Percentiles rank a stretch among this genome's conserved stretches.
These are phyloP conservation scores for Dysdera silvatica DNA, from an alignment of 1,140 invertebrate species.

Conservation along the genomic window DNA sequence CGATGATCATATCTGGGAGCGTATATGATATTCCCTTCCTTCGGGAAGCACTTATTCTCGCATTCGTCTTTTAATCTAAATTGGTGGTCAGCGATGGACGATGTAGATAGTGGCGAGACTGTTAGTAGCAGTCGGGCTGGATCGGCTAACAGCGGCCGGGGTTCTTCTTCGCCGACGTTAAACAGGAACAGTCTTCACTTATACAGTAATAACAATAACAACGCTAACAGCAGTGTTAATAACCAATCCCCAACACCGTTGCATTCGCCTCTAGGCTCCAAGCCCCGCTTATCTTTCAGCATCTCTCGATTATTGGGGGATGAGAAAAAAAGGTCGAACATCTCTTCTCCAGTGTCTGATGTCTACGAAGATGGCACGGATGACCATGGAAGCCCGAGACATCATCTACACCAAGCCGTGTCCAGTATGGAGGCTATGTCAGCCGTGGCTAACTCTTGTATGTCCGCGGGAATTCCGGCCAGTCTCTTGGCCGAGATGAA, in stretches of 20 bases:
- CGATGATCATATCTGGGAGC: too few species aligned
- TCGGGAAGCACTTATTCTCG: too few species aligned
- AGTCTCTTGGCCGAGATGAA: slow-evolving; percentile 14
- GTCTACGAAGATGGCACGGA: slow-evolving; percentile 13
- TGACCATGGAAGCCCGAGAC: background rate
- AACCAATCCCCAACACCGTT: slow-evolving; percentile 11
- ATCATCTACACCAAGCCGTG: background rate
- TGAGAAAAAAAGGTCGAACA: slow-evolving; percentile 12
- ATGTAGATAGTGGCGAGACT: slow-evolving; percentile 20
- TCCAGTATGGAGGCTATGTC: slow-evolving; percentile 18
- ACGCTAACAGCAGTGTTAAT: background rate
- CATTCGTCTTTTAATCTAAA: too few species aligned
- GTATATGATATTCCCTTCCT: too few species aligned
- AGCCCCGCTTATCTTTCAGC: slow-evolving; percentile 28
- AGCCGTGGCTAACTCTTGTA: slow-evolving; percentile 17
- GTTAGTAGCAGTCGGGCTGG: slow-evolving; percentile 17
- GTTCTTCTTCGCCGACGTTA: slow-evolving; percentile 8
- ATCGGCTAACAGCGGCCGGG: slow-evolving; percentile 21
- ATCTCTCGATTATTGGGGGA: slow-evolving; percentile 27
- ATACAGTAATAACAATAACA: slow-evolving; percentile 1
- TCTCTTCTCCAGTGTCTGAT: slow-evolving; percentile 12
- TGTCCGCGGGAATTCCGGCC: slow-evolving; percentile 1
- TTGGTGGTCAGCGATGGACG: slow-evolving; percentile 1
- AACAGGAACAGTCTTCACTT: slow-evolving; percentile 13
- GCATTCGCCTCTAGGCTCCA: slow-evolving; percentile 7